Percentiles rank a stretch among this genome's conserved stretches.
Evolutionary conservation across 2,888 invertebrate species (phyloP).

Genomic region (Griposia aprilina): DNA sequence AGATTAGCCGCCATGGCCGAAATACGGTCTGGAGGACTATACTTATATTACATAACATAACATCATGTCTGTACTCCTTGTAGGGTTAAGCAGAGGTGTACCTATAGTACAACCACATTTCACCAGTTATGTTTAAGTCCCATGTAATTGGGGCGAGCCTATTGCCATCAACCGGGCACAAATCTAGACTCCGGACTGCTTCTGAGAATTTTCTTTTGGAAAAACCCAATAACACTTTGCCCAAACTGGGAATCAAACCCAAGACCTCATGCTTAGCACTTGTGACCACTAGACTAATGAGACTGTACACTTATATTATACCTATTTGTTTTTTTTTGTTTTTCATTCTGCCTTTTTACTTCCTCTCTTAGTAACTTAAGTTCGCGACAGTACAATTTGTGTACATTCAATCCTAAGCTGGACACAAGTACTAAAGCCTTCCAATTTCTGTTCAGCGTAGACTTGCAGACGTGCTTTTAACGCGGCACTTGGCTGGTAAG

Average conservation of each 20-base stretch:
- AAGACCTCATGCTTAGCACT: not conserved
- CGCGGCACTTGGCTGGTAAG: conserved; percentile 6
- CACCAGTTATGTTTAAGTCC: no score
- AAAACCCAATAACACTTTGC: no score
- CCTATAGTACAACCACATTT: no score
- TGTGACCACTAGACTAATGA: not conserved
- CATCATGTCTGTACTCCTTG: no score
- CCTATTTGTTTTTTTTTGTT: not conserved
- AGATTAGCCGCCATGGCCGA: no score
- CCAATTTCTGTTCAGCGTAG: conserved; percentile 41
- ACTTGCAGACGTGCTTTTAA: conserved; percentile 47
- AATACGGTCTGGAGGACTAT: no score
- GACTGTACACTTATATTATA: not conserved
- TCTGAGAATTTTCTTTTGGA: no score
- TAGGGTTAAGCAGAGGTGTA: no score
- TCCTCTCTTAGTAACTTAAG: not conserved
- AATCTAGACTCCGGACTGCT: no score
- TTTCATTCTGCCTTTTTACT: not conserved
- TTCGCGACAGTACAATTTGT: conserved; percentile 44
- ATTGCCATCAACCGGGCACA: no score
- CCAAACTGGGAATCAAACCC: not conserved
- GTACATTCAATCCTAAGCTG: conserved; percentile 48
- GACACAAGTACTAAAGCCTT: conserved; percentile 38
- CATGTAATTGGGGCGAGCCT: no score
- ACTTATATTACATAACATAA: no score